Percentiles rank a stretch among this genome's conserved stretches.
Conservation (phyloP, 2,888 invertebrate species). For the Plemyria rubiginata region DNA sequence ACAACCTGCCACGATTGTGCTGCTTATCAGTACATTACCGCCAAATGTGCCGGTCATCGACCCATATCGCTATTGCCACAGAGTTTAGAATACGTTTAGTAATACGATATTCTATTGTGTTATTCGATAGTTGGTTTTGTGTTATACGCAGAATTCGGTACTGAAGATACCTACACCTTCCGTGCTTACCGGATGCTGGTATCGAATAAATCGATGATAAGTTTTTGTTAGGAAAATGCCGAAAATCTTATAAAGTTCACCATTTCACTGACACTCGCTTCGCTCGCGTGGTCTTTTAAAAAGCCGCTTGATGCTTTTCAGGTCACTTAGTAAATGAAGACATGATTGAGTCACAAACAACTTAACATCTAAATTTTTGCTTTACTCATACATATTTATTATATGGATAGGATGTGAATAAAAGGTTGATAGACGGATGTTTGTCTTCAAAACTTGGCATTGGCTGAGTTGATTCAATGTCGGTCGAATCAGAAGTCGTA, state of each 20-base stretch:
- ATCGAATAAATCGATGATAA: background rate
- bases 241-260: background rate
- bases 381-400: too few relatives aligned
- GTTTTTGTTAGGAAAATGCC: background rate
- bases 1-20: slow-evolving; percentile 29
- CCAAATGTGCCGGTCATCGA: slow-evolving; percentile 29
- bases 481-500: too few relatives aligned
- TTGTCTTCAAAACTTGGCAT: too few relatives aligned
- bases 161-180: background rate
- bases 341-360: too few relatives aligned
- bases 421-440: too few relatives aligned
- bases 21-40: slow-evolving; percentile 41
- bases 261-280: too few relatives aligned
- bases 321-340: too few relatives aligned
- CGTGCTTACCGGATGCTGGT: background rate
- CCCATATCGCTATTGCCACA: slow-evolving; percentile 19
- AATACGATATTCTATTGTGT: slow-evolving; percentile 16
- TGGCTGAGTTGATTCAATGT: too few relatives aligned
- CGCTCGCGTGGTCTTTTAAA: too few relatives aligned
- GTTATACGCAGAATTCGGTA: background rate
- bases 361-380: too few relatives aligned
- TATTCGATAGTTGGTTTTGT: slow-evolving; percentile 6
- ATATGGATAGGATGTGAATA: too few relatives aligned
- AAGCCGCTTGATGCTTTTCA: too few relatives aligned
- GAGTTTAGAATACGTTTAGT: background rate